Conservation (phyloP, 2,888 invertebrate species). For the Leucania comma region DNA sequence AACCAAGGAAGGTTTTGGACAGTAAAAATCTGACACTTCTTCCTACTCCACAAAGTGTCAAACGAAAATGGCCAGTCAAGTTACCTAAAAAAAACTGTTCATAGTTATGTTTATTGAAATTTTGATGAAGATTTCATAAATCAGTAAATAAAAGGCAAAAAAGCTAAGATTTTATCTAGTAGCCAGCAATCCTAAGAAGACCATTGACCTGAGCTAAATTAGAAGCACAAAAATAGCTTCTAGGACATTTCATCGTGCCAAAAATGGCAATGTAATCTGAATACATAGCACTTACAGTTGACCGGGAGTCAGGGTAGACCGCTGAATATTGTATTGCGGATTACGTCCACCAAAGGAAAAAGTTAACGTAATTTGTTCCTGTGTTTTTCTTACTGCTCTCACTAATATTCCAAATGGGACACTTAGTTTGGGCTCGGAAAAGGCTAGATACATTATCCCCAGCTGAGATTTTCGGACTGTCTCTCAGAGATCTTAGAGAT, state of each 20-base stretch:
- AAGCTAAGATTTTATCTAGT: neutral
- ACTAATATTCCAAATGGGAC: conserved; percentile 52
- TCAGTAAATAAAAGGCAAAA: neutral
- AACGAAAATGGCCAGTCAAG: too few species aligned
- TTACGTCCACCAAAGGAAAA: conserved; percentile 53
- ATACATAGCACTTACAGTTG: conserved; percentile 56
- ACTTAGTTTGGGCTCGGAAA: conserved; percentile 39
- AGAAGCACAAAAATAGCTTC: conserved; percentile 46
- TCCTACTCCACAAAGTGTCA: too few species aligned
- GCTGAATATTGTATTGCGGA: conserved; percentile 62
- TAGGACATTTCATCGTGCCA: conserved; percentile 32
- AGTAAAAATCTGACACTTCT: too few species aligned
- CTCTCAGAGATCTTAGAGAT: conserved; percentile 28
- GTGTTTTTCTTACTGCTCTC: conserved; percentile 34
- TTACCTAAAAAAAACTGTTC: too few species aligned
- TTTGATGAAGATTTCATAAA: too few species aligned
- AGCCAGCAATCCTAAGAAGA: conserved; percentile 3
- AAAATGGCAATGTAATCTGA: conserved; percentile 60
- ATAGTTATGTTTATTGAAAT: too few species aligned
- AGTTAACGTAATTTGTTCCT: conserved; percentile 47
- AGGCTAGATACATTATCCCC: conserved; percentile 38
- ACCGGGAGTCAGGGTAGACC: conserved; percentile 26
- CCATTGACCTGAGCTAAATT: conserved; percentile 42
- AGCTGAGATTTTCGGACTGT: conserved; percentile 35
- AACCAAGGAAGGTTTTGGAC: too few species aligned